Evolutionary conservation across 2,113 vertebrate species (phyloP).

Genomic region (Hyperopisus bebe): DNA sequence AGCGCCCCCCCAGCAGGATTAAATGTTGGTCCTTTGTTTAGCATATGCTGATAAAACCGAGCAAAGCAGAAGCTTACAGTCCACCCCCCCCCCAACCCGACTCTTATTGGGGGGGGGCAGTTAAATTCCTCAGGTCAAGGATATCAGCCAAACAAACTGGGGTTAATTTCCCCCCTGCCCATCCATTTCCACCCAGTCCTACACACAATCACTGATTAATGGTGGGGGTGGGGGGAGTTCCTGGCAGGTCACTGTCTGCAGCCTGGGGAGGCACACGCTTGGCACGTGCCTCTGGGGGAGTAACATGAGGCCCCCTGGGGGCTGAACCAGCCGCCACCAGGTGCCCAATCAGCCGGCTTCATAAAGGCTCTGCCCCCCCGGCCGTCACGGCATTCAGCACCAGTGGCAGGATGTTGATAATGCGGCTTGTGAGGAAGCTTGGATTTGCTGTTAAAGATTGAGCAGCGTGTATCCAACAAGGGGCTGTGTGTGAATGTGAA

Average conservation of each 20-base stretch:
- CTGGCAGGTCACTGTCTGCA: conserved; percentile 41
- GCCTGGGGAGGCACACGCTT: background rate
- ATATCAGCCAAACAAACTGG: conserved; percentile 31
- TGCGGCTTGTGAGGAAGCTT: background rate
- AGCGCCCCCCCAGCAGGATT: background rate
- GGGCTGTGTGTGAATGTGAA: background rate
- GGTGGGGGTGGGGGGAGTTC: conserved; percentile 49
- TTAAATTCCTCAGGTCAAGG: conserved; percentile 20
- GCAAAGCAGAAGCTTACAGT: background rate
- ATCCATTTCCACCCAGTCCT: conserved; percentile 39
- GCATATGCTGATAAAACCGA: conserved; percentile 9
- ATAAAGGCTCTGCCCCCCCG: background rate
- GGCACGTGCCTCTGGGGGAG: background rate
- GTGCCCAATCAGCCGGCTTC: background rate
- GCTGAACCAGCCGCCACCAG: background rate
- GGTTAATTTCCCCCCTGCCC: conserved; percentile 29
- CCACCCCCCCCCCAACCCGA: background rate
- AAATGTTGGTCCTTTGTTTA: conserved; percentile 7
- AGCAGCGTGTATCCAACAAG: background rate
- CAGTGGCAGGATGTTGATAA: background rate
- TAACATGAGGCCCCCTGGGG: background rate
- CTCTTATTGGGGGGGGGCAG: background rate
- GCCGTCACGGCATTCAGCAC: background rate
- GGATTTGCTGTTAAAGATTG: background rate
- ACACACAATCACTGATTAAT: conserved; percentile 57